Base-by-base conservation (phyloP, 2,888 invertebrate species). In the Marasmarcha lunaedactyla region DNA sequence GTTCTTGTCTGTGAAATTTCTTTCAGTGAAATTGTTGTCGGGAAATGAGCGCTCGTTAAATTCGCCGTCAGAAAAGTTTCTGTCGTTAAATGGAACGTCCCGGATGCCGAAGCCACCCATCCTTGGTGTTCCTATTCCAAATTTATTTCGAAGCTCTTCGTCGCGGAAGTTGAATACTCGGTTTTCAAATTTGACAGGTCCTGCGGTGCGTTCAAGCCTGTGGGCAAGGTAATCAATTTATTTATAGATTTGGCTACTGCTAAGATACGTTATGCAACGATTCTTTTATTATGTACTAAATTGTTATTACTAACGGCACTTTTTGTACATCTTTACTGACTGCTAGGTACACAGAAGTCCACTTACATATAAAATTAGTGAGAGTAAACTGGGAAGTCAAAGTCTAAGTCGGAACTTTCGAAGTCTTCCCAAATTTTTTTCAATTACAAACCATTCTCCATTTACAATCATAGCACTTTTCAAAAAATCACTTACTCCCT, bases 41-140 rank as follows among this genome's bases (percentile, higher is more conserved):
- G 60, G 51, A 52, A 76, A 78, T 37, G 59, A 67, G 43, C 78
- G 55, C 41, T 81, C 81, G 55, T 70, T 71, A 57, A 83, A 83
- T 43, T 78, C 74, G 39, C 71, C 72, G 37, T 79, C 78, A 42
- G 71, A 65, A 55, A 77, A 78, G 49, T 64, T 74, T 45, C 78
- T 51, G 11, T 78, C 79, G 54, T 70, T 76, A 57, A 79, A 81
- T 2, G 76, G 69, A 2, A 76, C 63, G 55, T 83, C 83, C 25
- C 83, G 59, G 44, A 84, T 83, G 15, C 84, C 84, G 54, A 84
- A 84, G 42, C 84, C 84, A 11, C 84, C 83, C 76, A 83, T 81
- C 9, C 81, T 55, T 1, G 78, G 74, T 1, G 81, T 74, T 11
- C 79, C 77, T 46, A 78, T 72, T 14, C 78, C 71, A 53, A 81